Evolutionary conservation across 1,140 invertebrate species (phyloP), one percentile per base, ranked within the genome.

Genomic region (Tetramorium parvispinum): DNA sequence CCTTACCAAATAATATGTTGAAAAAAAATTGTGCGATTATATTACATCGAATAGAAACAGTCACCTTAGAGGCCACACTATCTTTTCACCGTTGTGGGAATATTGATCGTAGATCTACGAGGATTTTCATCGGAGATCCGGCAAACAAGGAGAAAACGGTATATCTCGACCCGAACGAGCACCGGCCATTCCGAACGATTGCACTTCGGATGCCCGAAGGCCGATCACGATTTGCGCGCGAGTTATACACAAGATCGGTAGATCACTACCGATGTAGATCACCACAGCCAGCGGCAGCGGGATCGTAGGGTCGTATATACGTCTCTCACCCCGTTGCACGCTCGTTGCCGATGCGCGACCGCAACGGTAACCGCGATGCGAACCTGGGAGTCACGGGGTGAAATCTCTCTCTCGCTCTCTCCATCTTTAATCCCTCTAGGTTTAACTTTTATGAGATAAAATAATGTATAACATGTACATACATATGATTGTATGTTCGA

Each of bases 241-340:
- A 89, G 82, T 89, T 91, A 92, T 92, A 88, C 83, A 87, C 87
- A 91, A 90, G 92, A 93, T 93, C 93, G 92, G 92, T 93, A 93
- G 93, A 93, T 93, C 93, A 93, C 92, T 93, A 93, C 92, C 92
- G 92, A 92, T 93, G 92, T 92, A 91, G 92, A 93, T 93, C 92
- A 91, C 88, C 85, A 65, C 73, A 71, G 85, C 91, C 92, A 40
- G 81, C 78, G 91, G 92, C 88, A 85, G 82, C 75, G 24, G 78
- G 88, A 85, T 90, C 76, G 81, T 8, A 78, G 86, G 89, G 78
- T 90, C 89, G 89, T 91, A 90, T 66, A 86, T 79, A 88, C 81
- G 70, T 90, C 81, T 88, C 86, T 90, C 86, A 90, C 89, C 89
- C 85, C 79, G 71, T 85, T 82, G 86, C 86, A 91, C 86, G 79